Percentiles rank a stretch among this genome's conserved stretches.
Evolutionary conservation across 2,113 vertebrate species (phyloP).

Genomic region (Ochotona princeps): DNA sequence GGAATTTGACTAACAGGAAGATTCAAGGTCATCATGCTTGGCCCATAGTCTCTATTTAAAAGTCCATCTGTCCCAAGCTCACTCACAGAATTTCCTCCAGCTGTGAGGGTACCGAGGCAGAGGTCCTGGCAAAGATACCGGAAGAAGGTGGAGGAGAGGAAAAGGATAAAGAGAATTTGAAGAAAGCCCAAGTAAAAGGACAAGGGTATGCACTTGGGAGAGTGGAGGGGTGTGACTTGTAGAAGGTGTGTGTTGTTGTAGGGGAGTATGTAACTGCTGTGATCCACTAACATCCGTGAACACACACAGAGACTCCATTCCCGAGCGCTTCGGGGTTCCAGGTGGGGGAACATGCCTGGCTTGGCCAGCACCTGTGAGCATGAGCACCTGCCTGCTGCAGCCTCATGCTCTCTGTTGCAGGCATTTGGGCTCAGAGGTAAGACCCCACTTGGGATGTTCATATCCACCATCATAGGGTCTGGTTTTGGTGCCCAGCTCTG

Average conservation of each 20-base stretch:
- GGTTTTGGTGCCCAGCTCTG: too few relatives aligned
- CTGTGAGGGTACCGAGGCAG: neutral
- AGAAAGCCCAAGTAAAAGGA: neutral
- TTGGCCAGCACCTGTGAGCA: too few relatives aligned
- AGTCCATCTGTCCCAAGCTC: rapidly evolving
- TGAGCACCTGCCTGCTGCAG: too few relatives aligned
- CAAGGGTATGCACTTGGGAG: neutral
- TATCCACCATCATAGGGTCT: too few relatives aligned
- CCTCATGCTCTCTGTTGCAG: too few relatives aligned
- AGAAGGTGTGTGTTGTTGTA: rapidly evolving
- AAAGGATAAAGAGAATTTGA: neutral
- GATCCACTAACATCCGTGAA: rapidly evolving
- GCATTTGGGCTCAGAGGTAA: too few relatives aligned
- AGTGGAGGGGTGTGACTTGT: neutral
- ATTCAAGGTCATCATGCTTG: neutral
- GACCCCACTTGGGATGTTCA: too few relatives aligned
- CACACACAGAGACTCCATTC: rapidly evolving
- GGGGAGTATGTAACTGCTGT: rapidly evolving
- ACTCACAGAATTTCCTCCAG: neutral
- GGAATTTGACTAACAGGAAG: neutral
- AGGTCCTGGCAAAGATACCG: neutral
- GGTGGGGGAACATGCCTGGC: rapidly evolving
- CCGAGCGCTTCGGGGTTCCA: neutral
- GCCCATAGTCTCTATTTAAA: too few relatives aligned
- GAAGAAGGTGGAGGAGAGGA: neutral